Conservation (phyloP, 2,888 invertebrate genomes). For the Dorcus hopei region DNA sequence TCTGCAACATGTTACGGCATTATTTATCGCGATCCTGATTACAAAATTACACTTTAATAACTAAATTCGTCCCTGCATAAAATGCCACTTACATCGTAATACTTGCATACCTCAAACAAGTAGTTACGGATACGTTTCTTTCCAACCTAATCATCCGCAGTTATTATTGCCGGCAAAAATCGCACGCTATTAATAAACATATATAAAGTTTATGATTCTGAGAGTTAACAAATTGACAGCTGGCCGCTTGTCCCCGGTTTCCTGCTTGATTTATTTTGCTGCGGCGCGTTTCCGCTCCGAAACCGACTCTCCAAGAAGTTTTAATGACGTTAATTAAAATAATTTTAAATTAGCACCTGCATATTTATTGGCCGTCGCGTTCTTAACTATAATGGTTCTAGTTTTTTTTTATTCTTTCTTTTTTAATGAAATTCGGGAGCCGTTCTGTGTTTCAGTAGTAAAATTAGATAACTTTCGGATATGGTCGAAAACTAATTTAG, state of each 20-base stretch:
- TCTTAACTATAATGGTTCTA: no score
- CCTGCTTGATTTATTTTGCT: not conserved
- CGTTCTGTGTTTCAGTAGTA: no score
- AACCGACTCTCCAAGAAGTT: not conserved
- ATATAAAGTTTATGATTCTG: not conserved
- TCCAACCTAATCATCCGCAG: not conserved
- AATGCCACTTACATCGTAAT: no score
- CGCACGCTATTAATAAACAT: not conserved
- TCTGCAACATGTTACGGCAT: no score
- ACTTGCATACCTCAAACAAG: no score
- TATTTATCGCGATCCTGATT: no score
- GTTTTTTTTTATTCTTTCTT: no score
- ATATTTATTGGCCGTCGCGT: not conserved
- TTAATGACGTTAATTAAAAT: conserved; percentile 3
- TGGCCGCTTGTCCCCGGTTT: not conserved
- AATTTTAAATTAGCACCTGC: conserved; percentile 2
- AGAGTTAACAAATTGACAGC: not conserved
- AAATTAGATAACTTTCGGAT: no score
- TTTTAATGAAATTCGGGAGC: no score
- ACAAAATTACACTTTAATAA: no score
- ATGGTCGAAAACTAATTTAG: no score
- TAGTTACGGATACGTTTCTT: not conserved
- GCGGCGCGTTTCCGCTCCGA: not conserved
- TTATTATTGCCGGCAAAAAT: not conserved
- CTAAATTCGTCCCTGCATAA: no score